Evolutionary conservation across 2,113 vertebrate genomes (phyloP).

Genomic region (Leucoraja erinaceus): DNA sequence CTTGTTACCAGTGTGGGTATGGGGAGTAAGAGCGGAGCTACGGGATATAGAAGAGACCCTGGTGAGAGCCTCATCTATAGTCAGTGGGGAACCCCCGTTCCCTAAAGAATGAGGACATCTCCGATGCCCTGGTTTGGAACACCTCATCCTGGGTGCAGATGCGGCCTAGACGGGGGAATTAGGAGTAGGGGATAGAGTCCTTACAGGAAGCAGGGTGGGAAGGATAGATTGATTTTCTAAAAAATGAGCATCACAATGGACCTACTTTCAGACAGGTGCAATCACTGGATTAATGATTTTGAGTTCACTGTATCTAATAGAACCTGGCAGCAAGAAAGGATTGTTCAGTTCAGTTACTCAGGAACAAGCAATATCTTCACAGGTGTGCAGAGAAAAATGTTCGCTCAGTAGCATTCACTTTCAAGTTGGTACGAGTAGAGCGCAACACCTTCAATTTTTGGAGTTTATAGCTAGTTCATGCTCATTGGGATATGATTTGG

Average conservation of each 20-base stretch:
- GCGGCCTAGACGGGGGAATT: no score
- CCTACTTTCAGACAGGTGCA: not conserved
- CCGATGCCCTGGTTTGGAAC: no score
- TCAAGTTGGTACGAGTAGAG: not conserved
- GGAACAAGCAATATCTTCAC: not conserved
- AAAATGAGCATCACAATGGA: not conserved
- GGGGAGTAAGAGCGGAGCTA: no score
- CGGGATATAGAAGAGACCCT: no score
- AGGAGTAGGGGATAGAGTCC: no score
- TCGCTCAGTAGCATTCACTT: not conserved
- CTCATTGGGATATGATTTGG: not conserved
- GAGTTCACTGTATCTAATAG: not conserved
- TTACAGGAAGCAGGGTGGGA: no score
- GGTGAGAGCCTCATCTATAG: no score
- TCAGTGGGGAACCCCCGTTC: no score
- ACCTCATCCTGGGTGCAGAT: no score
- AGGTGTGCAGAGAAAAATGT: not conserved
- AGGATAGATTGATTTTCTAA: not conserved
- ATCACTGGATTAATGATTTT: not conserved
- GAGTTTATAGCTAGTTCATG: not conserved
- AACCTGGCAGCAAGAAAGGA: not conserved
- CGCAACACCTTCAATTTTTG: not conserved
- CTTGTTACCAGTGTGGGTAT: no score
- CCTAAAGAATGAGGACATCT: no score
- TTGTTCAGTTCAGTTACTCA: not conserved